phyloP scores from a whole-genome alignment of 2,888 invertebrate species.

The Synergus laeviventris region DNA sequence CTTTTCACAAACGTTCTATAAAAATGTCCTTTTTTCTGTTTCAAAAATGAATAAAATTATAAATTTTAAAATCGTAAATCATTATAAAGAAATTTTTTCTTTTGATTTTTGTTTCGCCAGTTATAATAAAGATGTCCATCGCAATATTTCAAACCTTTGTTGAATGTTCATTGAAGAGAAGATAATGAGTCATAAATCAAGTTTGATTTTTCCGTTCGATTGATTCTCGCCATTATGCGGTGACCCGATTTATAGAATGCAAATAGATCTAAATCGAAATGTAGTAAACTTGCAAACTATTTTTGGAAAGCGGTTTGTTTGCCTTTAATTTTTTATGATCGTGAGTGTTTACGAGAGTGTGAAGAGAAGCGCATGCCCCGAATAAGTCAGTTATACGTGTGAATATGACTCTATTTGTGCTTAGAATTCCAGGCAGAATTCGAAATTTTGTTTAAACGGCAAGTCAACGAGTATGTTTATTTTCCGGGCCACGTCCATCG shows the following conservation, averaged over 20 bases:
- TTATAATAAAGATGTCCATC: not conserved
- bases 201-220: not conserved
- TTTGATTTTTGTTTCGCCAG: not conserved
- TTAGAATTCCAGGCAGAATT: not conserved
- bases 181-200: not conserved
- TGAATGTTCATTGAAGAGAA: not conserved
- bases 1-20: too few species aligned
- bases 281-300: slow-evolving; percentile 3
- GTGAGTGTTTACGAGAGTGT: slow-evolving; percentile 30
- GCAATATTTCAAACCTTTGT: not conserved
- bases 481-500: not conserved
- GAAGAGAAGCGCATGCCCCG: slow-evolving; percentile 1
- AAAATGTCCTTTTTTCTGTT: not conserved
- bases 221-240: not conserved
- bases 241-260: slow-evolving; percentile 13
- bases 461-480: not conserved
- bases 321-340: slow-evolving; percentile 18
- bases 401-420: slow-evolving; percentile 17
- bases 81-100: not conserved
- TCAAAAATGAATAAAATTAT: not conserved
- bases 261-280: slow-evolving; percentile 10
- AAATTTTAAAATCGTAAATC: too few species aligned
- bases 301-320: slow-evolving; percentile 26
- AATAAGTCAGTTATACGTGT: slow-evolving; percentile 3
- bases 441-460: slow-evolving; percentile 18